These are phyloP conservation scores for Archocentrus centrarchus DNA, from an alignment of 2,113 vertebrate species.

Conservation along the genomic window DNA sequence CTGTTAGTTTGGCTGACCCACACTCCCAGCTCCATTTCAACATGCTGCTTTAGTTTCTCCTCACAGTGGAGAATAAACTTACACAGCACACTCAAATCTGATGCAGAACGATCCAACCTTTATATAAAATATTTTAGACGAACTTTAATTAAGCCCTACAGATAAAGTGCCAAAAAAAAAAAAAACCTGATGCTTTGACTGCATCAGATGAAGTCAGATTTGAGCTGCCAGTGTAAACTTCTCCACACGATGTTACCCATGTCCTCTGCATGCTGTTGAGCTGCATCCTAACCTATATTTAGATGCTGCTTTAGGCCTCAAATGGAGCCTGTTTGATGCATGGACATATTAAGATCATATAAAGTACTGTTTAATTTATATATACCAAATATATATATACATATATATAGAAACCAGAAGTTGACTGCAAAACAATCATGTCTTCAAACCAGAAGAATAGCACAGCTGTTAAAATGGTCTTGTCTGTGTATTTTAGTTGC, in stretches of 20 bases:
- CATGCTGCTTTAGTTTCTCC: slow-evolving; percentile 53
- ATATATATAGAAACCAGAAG: background rate
- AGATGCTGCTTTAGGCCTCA: slow-evolving; percentile 79
- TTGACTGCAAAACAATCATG: background rate
- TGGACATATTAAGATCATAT: slow-evolving; percentile 7
- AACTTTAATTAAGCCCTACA: background rate
- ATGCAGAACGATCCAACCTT: background rate
- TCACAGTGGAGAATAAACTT: slow-evolving; percentile 37
- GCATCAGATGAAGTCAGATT: slow-evolving; percentile 35
- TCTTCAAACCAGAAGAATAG: background rate
- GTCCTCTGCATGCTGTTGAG: slow-evolving; percentile 79
- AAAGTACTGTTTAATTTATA: slow-evolving; percentile 3
- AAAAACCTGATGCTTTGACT: background rate
- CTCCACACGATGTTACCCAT: slow-evolving; percentile 26
- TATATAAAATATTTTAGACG: background rate
- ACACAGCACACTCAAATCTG: slow-evolving; percentile 60
- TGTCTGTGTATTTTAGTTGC: background rate
- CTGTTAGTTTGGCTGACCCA: slow-evolving; percentile 74
- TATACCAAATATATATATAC: background rate
- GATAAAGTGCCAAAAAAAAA: background rate
- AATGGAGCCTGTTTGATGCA: slow-evolving; percentile 77
- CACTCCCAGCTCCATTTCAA: slow-evolving; percentile 49
- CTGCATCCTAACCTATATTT: slow-evolving; percentile 40
- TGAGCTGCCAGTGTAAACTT: slow-evolving; percentile 54
- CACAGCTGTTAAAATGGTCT: background rate